Conservation (phyloP, 2,113 vertebrate species). For the Dissostichus mawsoni region DNA sequence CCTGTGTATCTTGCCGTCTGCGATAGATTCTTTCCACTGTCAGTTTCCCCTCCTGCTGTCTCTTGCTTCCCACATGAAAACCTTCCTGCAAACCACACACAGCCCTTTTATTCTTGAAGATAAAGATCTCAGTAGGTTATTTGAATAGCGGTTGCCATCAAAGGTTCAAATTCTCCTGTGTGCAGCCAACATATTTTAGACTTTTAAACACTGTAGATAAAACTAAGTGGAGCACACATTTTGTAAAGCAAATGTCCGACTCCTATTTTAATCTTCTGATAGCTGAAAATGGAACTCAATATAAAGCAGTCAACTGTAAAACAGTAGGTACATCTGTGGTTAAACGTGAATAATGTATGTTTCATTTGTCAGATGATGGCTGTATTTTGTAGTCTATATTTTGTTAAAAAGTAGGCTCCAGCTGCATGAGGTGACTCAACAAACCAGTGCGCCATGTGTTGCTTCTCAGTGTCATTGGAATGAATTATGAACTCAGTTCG, state of each 20-base stretch:
- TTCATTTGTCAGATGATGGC: not conserved
- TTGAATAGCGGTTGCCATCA: conserved; percentile 37
- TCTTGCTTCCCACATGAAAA: conserved; percentile 32
- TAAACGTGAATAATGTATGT: conserved; percentile 2
- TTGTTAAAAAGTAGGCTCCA: not conserved
- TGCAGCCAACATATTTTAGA: conserved; percentile 15
- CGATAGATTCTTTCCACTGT: conserved; percentile 59
- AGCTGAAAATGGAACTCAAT: conserved; percentile 4
- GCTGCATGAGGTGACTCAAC: conserved; percentile 4
- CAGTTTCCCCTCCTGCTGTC: conserved; percentile 45
- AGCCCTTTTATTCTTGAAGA: conserved; percentile 26
- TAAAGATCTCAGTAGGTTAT: conserved; percentile 44
- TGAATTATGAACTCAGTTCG: conserved; percentile 37
- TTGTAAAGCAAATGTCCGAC: conserved; percentile 5
- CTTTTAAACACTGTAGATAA: conserved; percentile 19
- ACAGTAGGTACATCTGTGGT: not conserved
- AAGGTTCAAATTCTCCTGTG: not conserved
- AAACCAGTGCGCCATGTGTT: not conserved
- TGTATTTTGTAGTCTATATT: not conserved
- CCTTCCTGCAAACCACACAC: conserved; percentile 35
- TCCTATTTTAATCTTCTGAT: conserved; percentile 18
- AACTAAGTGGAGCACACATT: not conserved
- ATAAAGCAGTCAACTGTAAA: not conserved
- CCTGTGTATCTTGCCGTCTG: conserved; percentile 37
- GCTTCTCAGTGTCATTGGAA: conserved; percentile 16